Evolutionary conservation across 2,113 vertebrate species (phyloP), one percentile per base, ranked within the genome.

Genomic region (Oostethus manadensis): DNA sequence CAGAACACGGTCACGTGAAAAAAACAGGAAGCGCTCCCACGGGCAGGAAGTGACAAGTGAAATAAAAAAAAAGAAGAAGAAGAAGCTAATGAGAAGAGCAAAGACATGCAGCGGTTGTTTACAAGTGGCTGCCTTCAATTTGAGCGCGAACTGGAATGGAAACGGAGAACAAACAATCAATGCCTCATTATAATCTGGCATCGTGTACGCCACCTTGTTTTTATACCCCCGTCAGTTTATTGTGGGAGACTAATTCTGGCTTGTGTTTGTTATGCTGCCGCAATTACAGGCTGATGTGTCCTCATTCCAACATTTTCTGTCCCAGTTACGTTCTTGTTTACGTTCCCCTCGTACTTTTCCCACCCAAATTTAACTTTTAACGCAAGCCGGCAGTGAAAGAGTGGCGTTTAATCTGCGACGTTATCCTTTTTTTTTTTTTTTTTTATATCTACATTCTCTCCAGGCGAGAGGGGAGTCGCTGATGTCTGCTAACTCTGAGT

Each of bases 241-340:
- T 86, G 87, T 85, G 71, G 77, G 79, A 85, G 80, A 81, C 88
- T 90, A 88, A 89, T 88, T 89, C 86, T 79, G 81, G 86, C 76
- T 82, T 70, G 76, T 86, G 82, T 90, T 88, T 86, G 83, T 89
- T 87, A 90, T 91, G 84, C 88, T 81, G 79, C 77, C 48, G 73
- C 80, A 87, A 87, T 87, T 72, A 78, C 88, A 66, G 86, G 83
- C 83, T 87, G 86, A 88, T 83, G 86, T 79, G 88, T 91, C 89
- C 86, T 87, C 86, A 89, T 91, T 92, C 87, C 83, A 6, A 54
- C 81, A 78, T 84, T 86, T 86, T 83, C 78, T 80, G 84, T 79
- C 80, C 87, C 82, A 89, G 67, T 87, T 89, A 73, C 46, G 53
- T 79, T 71, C 62, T 81, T 83, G 73, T 87, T 85, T 81, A 79